A percentile compares a stretch with the other conserved stretches of the same genome.
phyloP scores from a whole-genome alignment of 2,888 invertebrate genomes.

The Melinaea menophilus region DNA sequence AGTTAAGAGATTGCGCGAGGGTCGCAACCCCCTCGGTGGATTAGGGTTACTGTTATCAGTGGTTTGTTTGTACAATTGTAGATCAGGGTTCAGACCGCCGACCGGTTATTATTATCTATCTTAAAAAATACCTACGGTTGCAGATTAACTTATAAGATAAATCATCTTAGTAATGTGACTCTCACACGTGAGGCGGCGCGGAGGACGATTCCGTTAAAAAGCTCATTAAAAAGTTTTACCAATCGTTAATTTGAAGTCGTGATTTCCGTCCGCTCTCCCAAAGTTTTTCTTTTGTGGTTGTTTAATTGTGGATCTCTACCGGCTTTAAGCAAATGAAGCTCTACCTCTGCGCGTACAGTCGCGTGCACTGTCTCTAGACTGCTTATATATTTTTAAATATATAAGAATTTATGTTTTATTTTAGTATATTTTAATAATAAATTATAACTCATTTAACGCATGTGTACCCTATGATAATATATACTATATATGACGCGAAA shows the following conservation, averaged over 20 bases:
- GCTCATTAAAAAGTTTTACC: slow-evolving; percentile 67
- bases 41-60: slow-evolving; percentile 32
- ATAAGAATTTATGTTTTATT: not conserved
- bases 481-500: no score
- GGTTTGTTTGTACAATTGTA: slow-evolving; percentile 25
- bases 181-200: no score
- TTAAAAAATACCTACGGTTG: slow-evolving; percentile 12
- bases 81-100: slow-evolving; percentile 23
- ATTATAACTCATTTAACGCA: no score
- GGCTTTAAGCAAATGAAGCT: slow-evolving; percentile 71
- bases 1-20: slow-evolving; percentile 11
- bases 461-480: no score
- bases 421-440: no score
- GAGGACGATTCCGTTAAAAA: slow-evolving; percentile 40
- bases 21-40: slow-evolving; percentile 23
- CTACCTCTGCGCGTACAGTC: slow-evolving; percentile 33
- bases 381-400: not conserved
- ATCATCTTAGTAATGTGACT: no score
- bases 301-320: slow-evolving; percentile 67
- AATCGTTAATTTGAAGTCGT: slow-evolving; percentile 66
- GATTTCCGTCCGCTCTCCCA: slow-evolving; percentile 50
- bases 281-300: slow-evolving; percentile 63
- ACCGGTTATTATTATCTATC: not conserved
- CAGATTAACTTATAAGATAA: slow-evolving; percentile 25
- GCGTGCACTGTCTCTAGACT: slow-evolving; percentile 25